Evolutionary conservation across 2,797 vertebrate genomes (phyloP).

Genomic region (Danio kyathit): DNA sequence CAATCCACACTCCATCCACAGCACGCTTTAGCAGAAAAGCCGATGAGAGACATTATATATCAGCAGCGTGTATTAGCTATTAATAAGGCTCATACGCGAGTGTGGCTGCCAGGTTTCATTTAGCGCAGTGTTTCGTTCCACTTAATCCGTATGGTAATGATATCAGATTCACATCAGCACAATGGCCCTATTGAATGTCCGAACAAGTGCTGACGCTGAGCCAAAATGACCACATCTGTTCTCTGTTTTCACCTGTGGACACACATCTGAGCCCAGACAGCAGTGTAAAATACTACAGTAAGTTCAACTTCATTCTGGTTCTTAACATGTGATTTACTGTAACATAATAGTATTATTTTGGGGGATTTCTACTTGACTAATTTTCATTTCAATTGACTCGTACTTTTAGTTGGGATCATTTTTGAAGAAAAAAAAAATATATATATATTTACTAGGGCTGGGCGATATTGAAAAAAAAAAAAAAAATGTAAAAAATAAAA

Average conservation of each 20-base stretch:
- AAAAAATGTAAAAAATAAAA: no score
- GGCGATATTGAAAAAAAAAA: no score
- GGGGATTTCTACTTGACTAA: no score
- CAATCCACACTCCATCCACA: constrained; percentile 25
- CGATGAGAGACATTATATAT: constrained; percentile 59
- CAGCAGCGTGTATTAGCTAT: constrained; percentile 60
- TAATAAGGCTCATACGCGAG: constrained; percentile 62
- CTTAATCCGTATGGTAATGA: constrained; percentile 63
- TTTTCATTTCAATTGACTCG: no score
- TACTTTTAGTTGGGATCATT: no score
- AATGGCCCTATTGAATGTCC: constrained; percentile 66
- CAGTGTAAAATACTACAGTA: no score
- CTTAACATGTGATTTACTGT: no score
- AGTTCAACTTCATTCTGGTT: no score
- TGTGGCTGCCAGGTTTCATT: constrained; percentile 63
- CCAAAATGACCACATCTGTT: constrained; percentile 66
- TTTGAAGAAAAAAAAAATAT: no score
- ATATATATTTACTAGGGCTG: no score
- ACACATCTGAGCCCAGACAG: no score
- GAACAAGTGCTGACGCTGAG: constrained; percentile 59
- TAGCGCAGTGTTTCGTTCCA: constrained; percentile 62
- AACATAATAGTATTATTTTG: no score
- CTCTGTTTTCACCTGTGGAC: constrained; percentile 64
- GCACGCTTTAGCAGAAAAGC: constrained; percentile 45
- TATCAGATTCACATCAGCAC: constrained; percentile 60